phyloP scores from a whole-genome alignment of 2,797 vertebrate genomes.

The Cossypha heuglini region DNA sequence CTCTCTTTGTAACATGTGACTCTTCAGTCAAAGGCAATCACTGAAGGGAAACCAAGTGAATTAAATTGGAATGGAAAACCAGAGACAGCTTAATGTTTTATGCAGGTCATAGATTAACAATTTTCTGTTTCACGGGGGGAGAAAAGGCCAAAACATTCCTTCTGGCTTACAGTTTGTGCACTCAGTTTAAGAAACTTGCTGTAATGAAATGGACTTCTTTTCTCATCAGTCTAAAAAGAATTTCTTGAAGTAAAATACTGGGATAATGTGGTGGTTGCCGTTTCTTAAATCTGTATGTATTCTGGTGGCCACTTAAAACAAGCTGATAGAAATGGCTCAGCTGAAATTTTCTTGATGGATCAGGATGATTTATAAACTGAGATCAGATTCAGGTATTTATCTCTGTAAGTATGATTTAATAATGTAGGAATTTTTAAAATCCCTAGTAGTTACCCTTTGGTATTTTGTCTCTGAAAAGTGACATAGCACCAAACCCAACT shows the following conservation, averaged over 20 bases:
- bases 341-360: neutral
- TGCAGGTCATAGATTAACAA: slow-evolving; percentile 74
- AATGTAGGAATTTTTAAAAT: neutral
- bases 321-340: neutral
- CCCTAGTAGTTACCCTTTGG: neutral
- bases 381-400: neutral
- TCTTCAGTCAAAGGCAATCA: slow-evolving; percentile 62
- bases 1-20: slow-evolving; percentile 64
- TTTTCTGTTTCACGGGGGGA: slow-evolving; percentile 26
- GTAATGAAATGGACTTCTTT: neutral
- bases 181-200: neutral
- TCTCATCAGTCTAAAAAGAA: neutral
- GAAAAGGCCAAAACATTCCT: slow-evolving; percentile 42
- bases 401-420: slow-evolving; percentile 1
- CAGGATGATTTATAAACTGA: neutral
- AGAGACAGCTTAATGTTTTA: slow-evolving; percentile 63
- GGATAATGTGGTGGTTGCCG: neutral
- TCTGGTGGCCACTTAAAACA: neutral
- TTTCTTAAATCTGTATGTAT: neutral
- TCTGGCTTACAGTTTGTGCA: slow-evolving; percentile 5
- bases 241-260: neutral
- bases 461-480: neutral
- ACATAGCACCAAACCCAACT: neutral
- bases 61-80: slow-evolving; percentile 62
- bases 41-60: slow-evolving; percentile 58